These are phyloP conservation scores for Zingel zingel DNA, from an alignment of 2,113 vertebrate genomes.

Conservation along the genomic window DNA sequence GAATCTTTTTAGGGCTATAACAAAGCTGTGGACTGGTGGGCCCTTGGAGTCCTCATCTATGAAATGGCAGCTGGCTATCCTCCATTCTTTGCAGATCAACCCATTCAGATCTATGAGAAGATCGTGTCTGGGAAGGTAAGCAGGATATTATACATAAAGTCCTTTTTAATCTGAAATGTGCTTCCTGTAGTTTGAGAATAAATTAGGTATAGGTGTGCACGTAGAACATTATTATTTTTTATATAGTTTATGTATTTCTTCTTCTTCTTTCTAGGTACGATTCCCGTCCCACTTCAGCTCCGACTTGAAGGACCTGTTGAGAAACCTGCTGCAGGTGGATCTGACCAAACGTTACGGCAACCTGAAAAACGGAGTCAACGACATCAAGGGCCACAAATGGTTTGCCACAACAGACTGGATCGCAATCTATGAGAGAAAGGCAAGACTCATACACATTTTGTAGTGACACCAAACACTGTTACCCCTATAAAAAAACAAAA, in stretches of 20 bases:
- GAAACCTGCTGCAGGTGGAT: slow-evolving; percentile 98
- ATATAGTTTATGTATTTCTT: no score
- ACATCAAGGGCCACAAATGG: slow-evolving; percentile 99
- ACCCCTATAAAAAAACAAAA: neutral
- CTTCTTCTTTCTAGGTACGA: slow-evolving; percentile 87
- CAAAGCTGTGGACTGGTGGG: slow-evolving; percentile 99
- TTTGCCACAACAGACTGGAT: slow-evolving; percentile 99
- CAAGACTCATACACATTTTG: slow-evolving; percentile 62
- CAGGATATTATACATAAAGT: neutral
- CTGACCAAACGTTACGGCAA: slow-evolving; percentile 98
- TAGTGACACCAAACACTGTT: slow-evolving; percentile 4
- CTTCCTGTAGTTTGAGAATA: neutral
- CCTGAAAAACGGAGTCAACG: slow-evolving; percentile 98
- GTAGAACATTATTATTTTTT: no score
- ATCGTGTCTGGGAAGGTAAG: slow-evolving; percentile 98
- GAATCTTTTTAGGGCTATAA: slow-evolving; percentile 91
- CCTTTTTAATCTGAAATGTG: no score
- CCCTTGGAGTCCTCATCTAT: slow-evolving; percentile 97
- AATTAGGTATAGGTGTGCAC: neutral
- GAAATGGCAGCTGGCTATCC: slow-evolving; percentile 99
- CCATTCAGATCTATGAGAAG: slow-evolving; percentile 99
- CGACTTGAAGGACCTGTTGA: slow-evolving; percentile 96
- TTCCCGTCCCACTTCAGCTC: slow-evolving; percentile 99
- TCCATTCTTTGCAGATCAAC: slow-evolving; percentile 99
- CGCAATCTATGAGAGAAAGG: slow-evolving; percentile 99